These are phyloP conservation scores for Noctua janthe DNA, from an alignment of 2,888 invertebrate species.

Conservation along the genomic window DNA sequence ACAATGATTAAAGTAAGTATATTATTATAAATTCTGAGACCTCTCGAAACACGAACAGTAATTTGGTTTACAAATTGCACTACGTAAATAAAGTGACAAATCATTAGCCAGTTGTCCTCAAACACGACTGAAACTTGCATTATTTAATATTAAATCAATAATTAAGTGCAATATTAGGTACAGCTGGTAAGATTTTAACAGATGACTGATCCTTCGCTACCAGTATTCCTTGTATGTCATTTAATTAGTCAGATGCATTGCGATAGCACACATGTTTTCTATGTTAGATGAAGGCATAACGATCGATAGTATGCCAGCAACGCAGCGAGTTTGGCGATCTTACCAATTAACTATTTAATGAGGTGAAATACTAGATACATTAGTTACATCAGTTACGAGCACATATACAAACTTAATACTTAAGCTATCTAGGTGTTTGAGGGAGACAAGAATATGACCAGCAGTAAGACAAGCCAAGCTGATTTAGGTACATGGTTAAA, in stretches of 20 bases:
- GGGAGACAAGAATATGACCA: not conserved
- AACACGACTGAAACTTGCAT: slow-evolving; percentile 15
- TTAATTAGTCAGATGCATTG: slow-evolving; percentile 50
- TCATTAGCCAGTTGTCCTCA: slow-evolving; percentile 13
- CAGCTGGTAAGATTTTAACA: slow-evolving; percentile 31
- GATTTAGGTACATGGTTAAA: not conserved
- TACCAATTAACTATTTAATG: slow-evolving; percentile 29
- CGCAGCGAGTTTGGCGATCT: slow-evolving; percentile 7
- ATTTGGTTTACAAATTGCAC: slow-evolving; percentile 17
- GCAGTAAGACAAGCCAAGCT: not conserved
- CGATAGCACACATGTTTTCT: slow-evolving; percentile 25
- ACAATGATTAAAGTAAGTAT: slow-evolving; percentile 7
- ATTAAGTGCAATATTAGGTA: not conserved
- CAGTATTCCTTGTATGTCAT: slow-evolving; percentile 54
- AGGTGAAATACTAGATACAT: slow-evolving; percentile 23
- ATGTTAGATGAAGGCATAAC: slow-evolving; percentile 45
- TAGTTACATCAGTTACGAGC: slow-evolving; percentile 14
- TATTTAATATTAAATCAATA: slow-evolving; percentile 38
- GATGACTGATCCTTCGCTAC: slow-evolving; percentile 21
- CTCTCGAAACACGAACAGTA: slow-evolving; percentile 17
- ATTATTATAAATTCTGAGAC: not conserved
- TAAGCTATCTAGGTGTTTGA: not conserved
- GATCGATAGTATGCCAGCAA: slow-evolving; percentile 24
- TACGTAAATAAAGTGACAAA: slow-evolving; percentile 29
- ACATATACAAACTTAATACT: not conserved